Percentiles rank a stretch among this genome's conserved stretches.
phyloP scores from a whole-genome alignment of 1,140 invertebrate species.

The Dolichoris vasculosae region DNA sequence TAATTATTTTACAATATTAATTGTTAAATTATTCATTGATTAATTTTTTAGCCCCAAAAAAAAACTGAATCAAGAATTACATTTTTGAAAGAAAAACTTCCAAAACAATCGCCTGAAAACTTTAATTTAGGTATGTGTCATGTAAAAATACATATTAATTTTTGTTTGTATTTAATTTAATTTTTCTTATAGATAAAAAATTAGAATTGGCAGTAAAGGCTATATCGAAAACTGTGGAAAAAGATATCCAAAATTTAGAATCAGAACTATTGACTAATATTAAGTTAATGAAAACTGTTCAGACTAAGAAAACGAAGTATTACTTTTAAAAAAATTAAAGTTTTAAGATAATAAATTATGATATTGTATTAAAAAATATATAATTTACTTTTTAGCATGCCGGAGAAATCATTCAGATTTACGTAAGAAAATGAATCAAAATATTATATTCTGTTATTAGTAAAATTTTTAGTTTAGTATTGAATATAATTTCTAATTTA shows the following conservation, averaged over 20 bases:
- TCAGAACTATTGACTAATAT: constrained; percentile 84
- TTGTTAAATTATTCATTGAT: background rate
- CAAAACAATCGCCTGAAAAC: background rate
- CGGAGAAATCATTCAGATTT: too few species aligned
- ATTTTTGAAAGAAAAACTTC: constrained; percentile 44
- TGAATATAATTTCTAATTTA: background rate
- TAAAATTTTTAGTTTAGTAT: background rate
- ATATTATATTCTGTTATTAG: background rate
- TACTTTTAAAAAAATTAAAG: background rate
- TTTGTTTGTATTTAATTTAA: constrained; percentile 20
- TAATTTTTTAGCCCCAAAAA: background rate
- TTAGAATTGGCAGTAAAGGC: constrained; percentile 79
- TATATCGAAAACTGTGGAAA: constrained; percentile 80
- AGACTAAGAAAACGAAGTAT: background rate
- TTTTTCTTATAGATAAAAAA: constrained; percentile 58
- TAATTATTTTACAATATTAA: background rate
- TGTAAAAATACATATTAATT: background rate
- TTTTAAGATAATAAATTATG: constrained; percentile 33
- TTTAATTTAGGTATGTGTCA: constrained; percentile 36
- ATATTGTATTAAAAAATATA: background rate
- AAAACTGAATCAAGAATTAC: constrained; percentile 45
- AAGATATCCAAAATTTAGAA: constrained; percentile 81
- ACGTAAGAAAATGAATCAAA: too few species aligned
- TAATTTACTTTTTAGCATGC: background rate
- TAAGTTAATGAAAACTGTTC: constrained; percentile 67